A percentile compares a stretch with the other conserved stretches of the same genome.
These are phyloP conservation scores for Pyrrhura leucotis DNA, from an alignment of 2,797 vertebrate species.

Conservation along the genomic window DNA sequence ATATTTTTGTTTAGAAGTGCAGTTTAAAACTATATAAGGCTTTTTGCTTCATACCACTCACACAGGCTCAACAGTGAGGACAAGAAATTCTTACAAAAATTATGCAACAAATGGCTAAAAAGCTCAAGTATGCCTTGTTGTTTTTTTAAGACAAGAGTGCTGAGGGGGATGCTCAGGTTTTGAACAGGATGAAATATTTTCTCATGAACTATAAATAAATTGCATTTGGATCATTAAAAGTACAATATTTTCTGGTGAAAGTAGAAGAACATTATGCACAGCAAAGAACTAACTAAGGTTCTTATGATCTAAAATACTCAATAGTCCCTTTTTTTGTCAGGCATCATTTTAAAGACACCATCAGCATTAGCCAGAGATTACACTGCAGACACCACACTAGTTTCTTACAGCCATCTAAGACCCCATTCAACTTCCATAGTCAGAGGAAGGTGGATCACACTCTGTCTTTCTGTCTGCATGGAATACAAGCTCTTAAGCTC, in stretches of 20 bases:
- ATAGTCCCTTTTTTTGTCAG: not conserved
- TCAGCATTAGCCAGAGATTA: not conserved
- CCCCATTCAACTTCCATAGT: not conserved
- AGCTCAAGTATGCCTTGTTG: not conserved
- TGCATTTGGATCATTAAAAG: not conserved
- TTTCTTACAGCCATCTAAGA: not conserved
- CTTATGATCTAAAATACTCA: not conserved
- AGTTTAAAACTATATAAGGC: not conserved
- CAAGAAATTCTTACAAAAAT: not conserved
- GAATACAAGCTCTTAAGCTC: not conserved
- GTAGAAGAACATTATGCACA: not conserved
- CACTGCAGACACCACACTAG: not conserved
- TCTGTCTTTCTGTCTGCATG: not conserved
- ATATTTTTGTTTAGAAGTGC: not conserved
- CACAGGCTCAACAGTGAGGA: not conserved
- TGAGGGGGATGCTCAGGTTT: not conserved
- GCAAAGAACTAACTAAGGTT: not conserved
- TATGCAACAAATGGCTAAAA: not conserved
- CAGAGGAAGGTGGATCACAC: not conserved
- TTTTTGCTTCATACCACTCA: not conserved
- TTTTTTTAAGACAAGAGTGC: not conserved
- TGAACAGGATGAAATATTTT: not conserved
- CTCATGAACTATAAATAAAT: not conserved
- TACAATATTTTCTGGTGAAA: not conserved
- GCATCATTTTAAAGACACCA: not conserved